A percentile compares a stretch with the other conserved stretches of the same genome.
Evolutionary conservation across 2,888 invertebrate genomes (phyloP).

Genomic region (Cantharis rustica): DNA sequence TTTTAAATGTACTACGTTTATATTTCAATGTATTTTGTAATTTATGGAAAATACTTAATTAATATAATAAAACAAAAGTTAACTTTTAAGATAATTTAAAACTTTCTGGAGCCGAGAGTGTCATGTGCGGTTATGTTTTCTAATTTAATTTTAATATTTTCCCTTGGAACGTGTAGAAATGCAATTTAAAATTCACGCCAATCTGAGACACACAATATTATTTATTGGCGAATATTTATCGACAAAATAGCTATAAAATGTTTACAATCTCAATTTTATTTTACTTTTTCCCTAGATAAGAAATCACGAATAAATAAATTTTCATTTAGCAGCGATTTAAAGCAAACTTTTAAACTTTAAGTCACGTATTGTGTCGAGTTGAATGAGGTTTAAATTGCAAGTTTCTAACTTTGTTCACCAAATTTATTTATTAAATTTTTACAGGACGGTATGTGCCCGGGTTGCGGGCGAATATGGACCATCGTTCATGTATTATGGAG

Average conservation of each 20-base stretch:
- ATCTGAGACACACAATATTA: not conserved
- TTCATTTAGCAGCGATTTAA: not conserved
- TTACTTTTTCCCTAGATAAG: not conserved
- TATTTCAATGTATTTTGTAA: too few relatives aligned
- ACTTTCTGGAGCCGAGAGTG: too few relatives aligned
- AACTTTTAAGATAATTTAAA: too few relatives aligned
- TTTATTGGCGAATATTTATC: not conserved
- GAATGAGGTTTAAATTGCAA: not conserved
- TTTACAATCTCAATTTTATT: not conserved
- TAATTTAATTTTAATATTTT: not conserved
- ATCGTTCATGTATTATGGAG: constrained; percentile 58
- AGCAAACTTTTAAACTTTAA: not conserved
- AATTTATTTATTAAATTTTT: constrained; percentile 2
- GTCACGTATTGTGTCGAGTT: not conserved
- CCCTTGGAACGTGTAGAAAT: not conserved
- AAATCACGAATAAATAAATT: not conserved
- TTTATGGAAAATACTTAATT: too few relatives aligned
- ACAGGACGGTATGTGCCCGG: constrained; percentile 52
- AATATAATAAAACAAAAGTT: too few relatives aligned
- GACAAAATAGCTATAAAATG: not conserved
- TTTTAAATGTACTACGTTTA: too few relatives aligned
- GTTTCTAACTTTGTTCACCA: not conserved
- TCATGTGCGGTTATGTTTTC: too few relatives aligned
- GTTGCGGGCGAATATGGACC: constrained; percentile 54
- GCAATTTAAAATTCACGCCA: not conserved